Base-by-base conservation (phyloP, 2,113 vertebrate species). In the Atherinomorus stipes region DNA sequence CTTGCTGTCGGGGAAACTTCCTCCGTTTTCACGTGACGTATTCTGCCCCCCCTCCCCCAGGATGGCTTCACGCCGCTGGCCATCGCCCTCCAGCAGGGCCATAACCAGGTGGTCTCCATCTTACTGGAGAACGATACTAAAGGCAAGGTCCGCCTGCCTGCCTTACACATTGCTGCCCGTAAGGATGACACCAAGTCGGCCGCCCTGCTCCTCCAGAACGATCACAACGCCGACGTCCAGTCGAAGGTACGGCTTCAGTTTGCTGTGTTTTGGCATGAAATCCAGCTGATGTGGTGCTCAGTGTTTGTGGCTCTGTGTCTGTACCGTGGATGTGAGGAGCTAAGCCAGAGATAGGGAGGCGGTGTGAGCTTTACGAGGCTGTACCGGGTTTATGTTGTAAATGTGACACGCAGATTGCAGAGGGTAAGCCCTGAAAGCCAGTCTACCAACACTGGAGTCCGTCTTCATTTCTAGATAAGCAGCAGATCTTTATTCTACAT, bases 181-280 rank as follows among this genome's bases (percentile, higher is more conserved):
- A 99, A 99, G 83, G 98, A 99, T 0, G 98, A 99, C 91, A 99
- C 98, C 89, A 99, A 99, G 57, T 98, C 98, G 0, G 98, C 98
- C 0, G 98, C 98, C 0, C 95, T 99, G 50, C 88, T 99, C 13
- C 96, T 99, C 26, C 98, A 99, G 93, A 99, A 96, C 0, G 97
- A 99, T 85, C 98, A 99, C 87, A 99, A 99, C 0, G 98, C 98
- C 0, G 98, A 99, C 0, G 97, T 99, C 42, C 98, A 99, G 89
- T 99, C 98, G 25, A 99, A 99, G 97, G 98, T 99, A 95, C 59
- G 83, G 16, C 19, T 11, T 0, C 23, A 25, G 16, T 2, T 12
- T 3, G 0, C 31, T n/a, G 11, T 4, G 15, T 7, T 23, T 44
- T n/a, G 40, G 65, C 57, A 80, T 84, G 71, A 22, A 22, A 51